Evolutionary conservation across 2,888 invertebrate species (phyloP), one percentile per base, ranked within the genome.

Genomic region (Kryphioiulus occultus): DNA sequence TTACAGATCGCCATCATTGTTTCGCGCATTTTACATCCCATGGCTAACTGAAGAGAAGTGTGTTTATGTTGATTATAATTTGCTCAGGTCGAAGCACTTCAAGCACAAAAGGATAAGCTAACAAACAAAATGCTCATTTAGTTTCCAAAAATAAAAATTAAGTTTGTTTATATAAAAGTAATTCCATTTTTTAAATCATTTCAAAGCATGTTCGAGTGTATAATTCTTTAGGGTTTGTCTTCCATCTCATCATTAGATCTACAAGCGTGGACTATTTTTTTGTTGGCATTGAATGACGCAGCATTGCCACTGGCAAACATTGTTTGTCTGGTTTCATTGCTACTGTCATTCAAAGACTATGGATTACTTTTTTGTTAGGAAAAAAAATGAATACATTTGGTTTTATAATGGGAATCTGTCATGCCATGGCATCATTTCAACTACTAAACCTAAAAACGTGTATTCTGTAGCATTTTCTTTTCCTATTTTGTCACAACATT

Each of bases 1-100:
- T 42, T 88, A 9, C 87, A 90, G 89, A 30, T 91, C 91, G 1
- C 90, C 91, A 84, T 89, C 89, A 85, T 89, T 93, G 19, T 91
- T 91, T 89, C 90, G 93, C 87, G 92, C 93, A 15, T 93, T 93
- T 90, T 93, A 92, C 91, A 90, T 93, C 89, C 93, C 93, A 42
- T 92, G 92, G 89, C 82, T 93, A 35, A 91, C 91, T 30, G 90
- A 90, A 85, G 44, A 59, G 47, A 53, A 89, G 26, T 89, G 90
- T 86, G 82, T 85, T 19, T 91, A 89, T 85, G 89, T 90, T 9
- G 89, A 89, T 68, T 91, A 90, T 88, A 90, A 90, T 87, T 88
- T 91, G 44, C 88, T 91, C 22, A 47, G 83, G 10, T 87, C 83
- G 15, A 86, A 86, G 59, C 84, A 84, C 26, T 22, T 68, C 7